Percentiles rank a stretch among this genome's conserved stretches.
phyloP scores from a whole-genome alignment of 2,113 vertebrate species.

The Sinosuthora webbiana region DNA sequence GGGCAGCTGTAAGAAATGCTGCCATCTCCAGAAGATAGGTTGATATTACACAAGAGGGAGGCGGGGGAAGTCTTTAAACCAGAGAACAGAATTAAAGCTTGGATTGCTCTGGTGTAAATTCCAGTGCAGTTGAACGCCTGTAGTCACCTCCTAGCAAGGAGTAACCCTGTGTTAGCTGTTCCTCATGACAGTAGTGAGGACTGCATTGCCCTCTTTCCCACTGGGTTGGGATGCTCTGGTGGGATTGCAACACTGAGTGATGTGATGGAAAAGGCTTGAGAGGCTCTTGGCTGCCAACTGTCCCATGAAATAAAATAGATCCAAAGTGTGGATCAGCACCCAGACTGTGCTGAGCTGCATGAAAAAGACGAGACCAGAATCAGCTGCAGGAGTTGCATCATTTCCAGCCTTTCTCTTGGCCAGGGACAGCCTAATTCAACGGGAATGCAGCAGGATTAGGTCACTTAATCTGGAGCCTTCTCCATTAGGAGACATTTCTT shows the following conservation, averaged over 20 bases:
- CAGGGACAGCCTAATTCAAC: not conserved
- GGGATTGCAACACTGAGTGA: not conserved
- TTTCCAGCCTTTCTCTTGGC: not conserved
- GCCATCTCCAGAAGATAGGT: not conserved
- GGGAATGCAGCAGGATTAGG: not conserved
- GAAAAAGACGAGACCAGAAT: not conserved
- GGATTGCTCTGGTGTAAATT: not conserved
- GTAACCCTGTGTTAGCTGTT: not conserved
- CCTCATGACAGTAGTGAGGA: accelerated
- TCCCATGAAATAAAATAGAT: not conserved
- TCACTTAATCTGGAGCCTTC: not conserved
- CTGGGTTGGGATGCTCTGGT: not conserved
- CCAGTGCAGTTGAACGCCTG: not conserved
- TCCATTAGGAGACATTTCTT: not conserved
- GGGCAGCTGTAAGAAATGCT: constrained; percentile 27
- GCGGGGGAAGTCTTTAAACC: not conserved
- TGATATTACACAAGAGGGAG: not conserved
- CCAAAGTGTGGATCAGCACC: not conserved
- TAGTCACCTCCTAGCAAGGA: not conserved
- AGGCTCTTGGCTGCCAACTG: not conserved
- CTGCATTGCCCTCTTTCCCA: not conserved
- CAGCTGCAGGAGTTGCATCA: not conserved
- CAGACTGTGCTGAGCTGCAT: not conserved
- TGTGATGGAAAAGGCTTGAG: not conserved
- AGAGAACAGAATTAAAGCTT: not conserved